Evolutionary conservation across 1,140 invertebrate species (phyloP).

Genomic region (Apis cerana): DNA sequence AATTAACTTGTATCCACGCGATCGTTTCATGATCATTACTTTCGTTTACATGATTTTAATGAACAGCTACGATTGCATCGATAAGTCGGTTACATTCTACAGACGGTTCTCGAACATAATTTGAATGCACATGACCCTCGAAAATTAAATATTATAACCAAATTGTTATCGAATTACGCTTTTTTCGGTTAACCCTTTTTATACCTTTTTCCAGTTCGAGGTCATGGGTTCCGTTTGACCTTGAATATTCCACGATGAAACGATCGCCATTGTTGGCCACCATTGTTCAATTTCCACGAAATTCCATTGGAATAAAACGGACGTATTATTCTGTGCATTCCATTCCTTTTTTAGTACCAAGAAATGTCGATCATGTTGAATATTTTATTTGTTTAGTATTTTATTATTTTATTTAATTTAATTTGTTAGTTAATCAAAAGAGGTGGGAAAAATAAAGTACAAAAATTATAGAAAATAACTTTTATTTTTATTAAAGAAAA

Average conservation of each 20-base stretch:
- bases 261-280: background rate
- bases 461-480: no score
- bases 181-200: slow-evolving; percentile 24
- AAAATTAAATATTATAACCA: background rate
- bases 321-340: background rate
- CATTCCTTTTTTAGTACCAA: background rate
- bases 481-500: no score
- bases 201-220: slow-evolving; percentile 23
- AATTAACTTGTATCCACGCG: no score
- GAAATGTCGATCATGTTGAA: background rate
- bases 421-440: background rate
- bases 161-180: slow-evolving; percentile 37
- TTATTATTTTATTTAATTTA: background rate
- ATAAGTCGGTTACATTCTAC: background rate
- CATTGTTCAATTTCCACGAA: slow-evolving; percentile 30
- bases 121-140: background rate
- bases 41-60: background rate
- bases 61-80: no score
- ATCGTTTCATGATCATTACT: background rate
- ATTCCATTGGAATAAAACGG: background rate
- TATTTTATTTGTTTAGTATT: background rate
- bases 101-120: background rate
- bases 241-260: slow-evolving; percentile 20
- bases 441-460: no score
- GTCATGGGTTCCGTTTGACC: slow-evolving; percentile 43